Evolutionary conservation across 2,888 invertebrate species (phyloP), one percentile per base, ranked within the genome.

Genomic region (Resseliella maxima): DNA sequence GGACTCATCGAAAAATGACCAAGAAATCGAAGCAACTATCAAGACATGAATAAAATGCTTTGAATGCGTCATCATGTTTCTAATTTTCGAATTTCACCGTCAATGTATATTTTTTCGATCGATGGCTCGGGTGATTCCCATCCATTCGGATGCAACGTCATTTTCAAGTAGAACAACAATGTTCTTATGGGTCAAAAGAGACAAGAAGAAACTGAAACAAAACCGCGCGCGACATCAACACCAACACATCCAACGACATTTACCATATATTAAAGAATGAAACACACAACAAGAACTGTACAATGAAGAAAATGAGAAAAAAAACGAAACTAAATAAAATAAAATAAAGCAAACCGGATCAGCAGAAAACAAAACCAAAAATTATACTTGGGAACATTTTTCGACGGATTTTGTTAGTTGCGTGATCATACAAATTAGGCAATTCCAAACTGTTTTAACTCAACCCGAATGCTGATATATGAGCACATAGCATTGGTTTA

Each of bases 371-470:
- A 72, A 72, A 27, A 72, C 31, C 35, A 27, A 27, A 72, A 72
- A 31, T 8, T 24, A 41, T 41, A 41, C 3, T 31, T 35, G 15
- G 31, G 72, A 72, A 72, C 31, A 72, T 72, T 72, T 59, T 59
- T 59, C 59, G 59, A 59, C 59, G 72, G 72, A 72, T 72, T 72
- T 72, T 72, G 72, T 72, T 72, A 72, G 35, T 31, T 72, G 72
- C 72, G 72, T 72, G 72, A 72, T 72, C 72, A 72, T 72, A 72
- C 72, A 72, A 72, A 35, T 72, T 72, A 35, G 72, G 72, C 72
- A 72, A 72, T 72, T 72, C 35, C 72, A 72, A 59, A 72, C 31
- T 10, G 1, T 72, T 72, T 72, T 31, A 72, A 72, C 72, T 72
- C 72, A 72, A 72, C 27, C 72, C 59, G 24, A 72, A 72, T 72